Conservation (phyloP, 2,888 invertebrate genomes). For the Octonoba sinensis region DNA sequence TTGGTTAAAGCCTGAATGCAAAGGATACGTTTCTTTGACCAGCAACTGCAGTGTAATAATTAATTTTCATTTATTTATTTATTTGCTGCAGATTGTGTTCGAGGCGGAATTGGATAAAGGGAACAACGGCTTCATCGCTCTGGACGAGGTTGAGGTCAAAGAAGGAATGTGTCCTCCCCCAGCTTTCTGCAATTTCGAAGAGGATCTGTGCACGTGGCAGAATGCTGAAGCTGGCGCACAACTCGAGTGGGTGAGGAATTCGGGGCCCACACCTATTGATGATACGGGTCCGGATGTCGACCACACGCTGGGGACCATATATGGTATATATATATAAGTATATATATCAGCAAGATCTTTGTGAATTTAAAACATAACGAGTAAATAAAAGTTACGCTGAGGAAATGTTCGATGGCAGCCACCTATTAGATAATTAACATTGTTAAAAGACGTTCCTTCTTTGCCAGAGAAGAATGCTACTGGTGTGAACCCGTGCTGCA, state of each 20-base stretch:
- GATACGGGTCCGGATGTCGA: conserved; percentile 57
- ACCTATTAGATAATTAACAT: too few relatives aligned
- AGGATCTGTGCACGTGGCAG: conserved; percentile 59
- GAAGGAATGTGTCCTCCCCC: conserved; percentile 56
- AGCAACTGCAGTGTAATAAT: too few relatives aligned
- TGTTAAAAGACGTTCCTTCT: too few relatives aligned
- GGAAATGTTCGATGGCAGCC: too few relatives aligned
- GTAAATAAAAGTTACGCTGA: too few relatives aligned
- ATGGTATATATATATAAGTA: conserved; percentile 54
- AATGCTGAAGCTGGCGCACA: conserved; percentile 42
- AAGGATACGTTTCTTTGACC: too few relatives aligned
- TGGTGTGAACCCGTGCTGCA: too few relatives aligned
- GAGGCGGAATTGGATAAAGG: conserved; percentile 46
- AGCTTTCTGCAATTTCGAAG: conserved; percentile 65
- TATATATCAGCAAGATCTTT: too few relatives aligned
- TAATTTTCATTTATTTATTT: too few relatives aligned
- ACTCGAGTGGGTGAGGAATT: conserved; percentile 60
- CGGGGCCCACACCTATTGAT: conserved; percentile 49
- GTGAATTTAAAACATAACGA: too few relatives aligned
- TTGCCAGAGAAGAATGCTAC: too few relatives aligned
- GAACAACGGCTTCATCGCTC: conserved; percentile 56
- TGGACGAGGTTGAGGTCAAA: conserved; percentile 64
- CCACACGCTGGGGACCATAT: conserved; percentile 50
- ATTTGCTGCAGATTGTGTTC: conserved; percentile 47
- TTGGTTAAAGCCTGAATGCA: too few relatives aligned